These are phyloP conservation scores for Sialia sialis DNA, from an alignment of 2,113 vertebrate species.

Conservation along the genomic window DNA sequence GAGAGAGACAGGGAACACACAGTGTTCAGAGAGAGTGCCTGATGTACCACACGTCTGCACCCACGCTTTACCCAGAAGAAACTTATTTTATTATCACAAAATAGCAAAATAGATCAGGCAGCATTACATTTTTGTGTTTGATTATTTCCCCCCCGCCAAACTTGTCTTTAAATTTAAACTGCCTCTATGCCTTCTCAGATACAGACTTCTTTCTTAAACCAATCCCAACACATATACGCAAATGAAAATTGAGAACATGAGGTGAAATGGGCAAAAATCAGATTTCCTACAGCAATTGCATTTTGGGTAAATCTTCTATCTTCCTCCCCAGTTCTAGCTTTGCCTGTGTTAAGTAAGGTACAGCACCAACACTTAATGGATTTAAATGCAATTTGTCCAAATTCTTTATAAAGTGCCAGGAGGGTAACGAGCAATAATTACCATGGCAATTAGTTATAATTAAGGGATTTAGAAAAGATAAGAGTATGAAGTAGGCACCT, in stretches of 20 bases:
- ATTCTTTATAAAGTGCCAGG: not conserved
- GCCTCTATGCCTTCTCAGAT: not conserved
- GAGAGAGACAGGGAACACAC: fast-evolving
- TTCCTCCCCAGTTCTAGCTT: not conserved
- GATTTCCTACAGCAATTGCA: not conserved
- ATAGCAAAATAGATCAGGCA: not conserved
- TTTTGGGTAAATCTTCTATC: not conserved
- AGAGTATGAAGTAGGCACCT: slow-evolving; percentile 67
- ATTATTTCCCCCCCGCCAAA: not conserved
- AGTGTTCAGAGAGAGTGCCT: not conserved
- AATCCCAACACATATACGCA: not conserved
- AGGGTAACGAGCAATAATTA: not conserved
- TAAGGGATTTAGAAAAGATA: not conserved
- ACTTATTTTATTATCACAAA: not conserved
- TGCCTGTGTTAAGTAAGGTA: not conserved
- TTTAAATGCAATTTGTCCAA: not conserved
- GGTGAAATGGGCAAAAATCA: not conserved
- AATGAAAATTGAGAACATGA: not conserved
- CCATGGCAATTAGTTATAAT: not conserved
- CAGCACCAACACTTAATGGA: not conserved
- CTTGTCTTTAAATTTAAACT: not conserved
- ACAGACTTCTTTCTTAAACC: not conserved
- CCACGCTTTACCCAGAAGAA: not conserved
- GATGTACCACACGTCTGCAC: not conserved
- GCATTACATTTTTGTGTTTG: not conserved